These are phyloP conservation scores for Protosalanx chinensis DNA, from an alignment of 2,797 vertebrate species.

Conservation along the genomic window DNA sequence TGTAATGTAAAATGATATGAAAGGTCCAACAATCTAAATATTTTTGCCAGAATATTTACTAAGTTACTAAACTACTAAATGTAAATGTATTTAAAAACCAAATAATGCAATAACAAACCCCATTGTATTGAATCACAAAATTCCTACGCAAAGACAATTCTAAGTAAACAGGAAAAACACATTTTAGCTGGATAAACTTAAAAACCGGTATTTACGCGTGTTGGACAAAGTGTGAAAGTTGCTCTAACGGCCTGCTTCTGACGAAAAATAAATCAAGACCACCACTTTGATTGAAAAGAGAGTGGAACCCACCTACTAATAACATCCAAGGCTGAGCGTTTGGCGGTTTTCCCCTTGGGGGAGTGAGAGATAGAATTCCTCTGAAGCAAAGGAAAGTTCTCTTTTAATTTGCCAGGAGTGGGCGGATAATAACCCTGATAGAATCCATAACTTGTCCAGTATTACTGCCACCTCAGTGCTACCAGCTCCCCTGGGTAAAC, in stretches of 20 bases:
- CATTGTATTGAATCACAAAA: neutral
- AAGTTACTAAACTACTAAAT: too few relatives aligned
- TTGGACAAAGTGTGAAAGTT: slow-evolving; percentile 38
- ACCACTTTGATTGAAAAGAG: slow-evolving; percentile 57
- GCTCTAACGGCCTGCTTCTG: slow-evolving; percentile 41
- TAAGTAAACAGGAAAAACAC: slow-evolving; percentile 24
- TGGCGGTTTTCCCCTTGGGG: slow-evolving; percentile 58
- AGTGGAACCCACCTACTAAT: slow-evolving; percentile 54
- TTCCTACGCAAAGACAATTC: slow-evolving; percentile 6
- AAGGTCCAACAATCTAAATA: neutral
- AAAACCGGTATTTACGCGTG: slow-evolving; percentile 19
- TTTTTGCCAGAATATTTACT: neutral
- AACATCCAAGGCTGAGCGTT: slow-evolving; percentile 46
- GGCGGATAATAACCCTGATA: slow-evolving; percentile 65
- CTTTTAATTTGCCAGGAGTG: slow-evolving; percentile 64
- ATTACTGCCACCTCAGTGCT: slow-evolving; percentile 53
- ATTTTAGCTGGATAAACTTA: slow-evolving; percentile 5
- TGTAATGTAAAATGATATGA: too few relatives aligned
- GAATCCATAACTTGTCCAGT: slow-evolving; percentile 59
- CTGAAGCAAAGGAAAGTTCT: slow-evolving; percentile 57
- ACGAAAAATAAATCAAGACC: slow-evolving; percentile 56
- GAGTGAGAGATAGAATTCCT: slow-evolving; percentile 55
- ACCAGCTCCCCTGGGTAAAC: slow-evolving; percentile 38
- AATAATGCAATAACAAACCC: neutral
- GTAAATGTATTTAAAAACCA: neutral